phyloP scores from a whole-genome alignment of 2,888 invertebrate genomes.

The Tipula unca region DNA sequence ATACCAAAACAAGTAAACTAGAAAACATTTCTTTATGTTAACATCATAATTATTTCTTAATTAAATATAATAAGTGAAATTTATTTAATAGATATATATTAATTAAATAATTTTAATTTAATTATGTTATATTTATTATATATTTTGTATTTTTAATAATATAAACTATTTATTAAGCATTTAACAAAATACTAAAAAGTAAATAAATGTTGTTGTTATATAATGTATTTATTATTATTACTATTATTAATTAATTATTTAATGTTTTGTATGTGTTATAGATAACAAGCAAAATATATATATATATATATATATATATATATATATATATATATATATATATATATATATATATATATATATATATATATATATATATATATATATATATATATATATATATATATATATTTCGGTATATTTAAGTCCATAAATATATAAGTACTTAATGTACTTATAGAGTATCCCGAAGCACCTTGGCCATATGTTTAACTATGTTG shows the following conservation, averaged over 20 bases:
- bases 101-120: background rate
- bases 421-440: background rate
- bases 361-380: background rate
- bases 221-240: background rate
- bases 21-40: background rate
- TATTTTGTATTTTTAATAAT: background rate
- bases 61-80: background rate
- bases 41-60: background rate
- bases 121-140: too few relatives aligned
- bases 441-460: too few relatives aligned
- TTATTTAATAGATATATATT: background rate
- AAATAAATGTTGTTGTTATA: background rate
- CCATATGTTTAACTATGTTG: too few relatives aligned
- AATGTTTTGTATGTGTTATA: background rate
- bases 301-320: background rate
- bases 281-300: background rate
- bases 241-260: too few relatives aligned
- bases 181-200: background rate
- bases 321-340: background rate
- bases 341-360: background rate
- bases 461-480: too few relatives aligned
- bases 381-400: background rate
- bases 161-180: background rate
- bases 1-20: background rate
- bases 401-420: background rate